These are phyloP conservation scores for Cassiopea andromeda DNA, from an alignment of 30 jellyfish, hydroid and myxozoan genomes.

Conservation along the genomic window DNA sequence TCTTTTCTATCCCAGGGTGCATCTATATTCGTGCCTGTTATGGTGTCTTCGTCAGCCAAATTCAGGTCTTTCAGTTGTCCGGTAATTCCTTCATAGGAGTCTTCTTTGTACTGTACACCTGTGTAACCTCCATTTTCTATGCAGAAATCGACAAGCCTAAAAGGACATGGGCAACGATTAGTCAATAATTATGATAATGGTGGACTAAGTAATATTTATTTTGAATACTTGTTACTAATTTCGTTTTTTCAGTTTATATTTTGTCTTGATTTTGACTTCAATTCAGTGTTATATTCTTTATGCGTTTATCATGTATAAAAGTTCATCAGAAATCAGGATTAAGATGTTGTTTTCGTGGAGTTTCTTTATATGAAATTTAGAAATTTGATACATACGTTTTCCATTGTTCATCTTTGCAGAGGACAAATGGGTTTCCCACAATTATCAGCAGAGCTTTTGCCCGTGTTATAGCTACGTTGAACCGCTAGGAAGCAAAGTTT, in stretches of 20 bases:
- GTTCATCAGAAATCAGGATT: no score
- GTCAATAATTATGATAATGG: no score
- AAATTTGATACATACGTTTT: conserved; percentile 1
- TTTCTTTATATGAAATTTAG: no score
- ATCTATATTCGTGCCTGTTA: neutral
- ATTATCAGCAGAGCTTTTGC: conserved; percentile 77
- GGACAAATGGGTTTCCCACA: conserved; percentile 86
- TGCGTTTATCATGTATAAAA: no score
- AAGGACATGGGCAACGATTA: neutral
- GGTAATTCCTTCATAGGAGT: neutral
- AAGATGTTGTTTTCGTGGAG: no score
- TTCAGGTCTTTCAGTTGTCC: neutral
- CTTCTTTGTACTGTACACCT: conserved; percentile 2
- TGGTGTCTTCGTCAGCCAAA: neutral
- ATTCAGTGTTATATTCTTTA: no score
- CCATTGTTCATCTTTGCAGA: conserved; percentile 13
- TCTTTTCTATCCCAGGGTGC: conserved; percentile 6
- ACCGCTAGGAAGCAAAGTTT: conserved; percentile 11
- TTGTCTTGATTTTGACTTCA: no score
- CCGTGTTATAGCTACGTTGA: conserved; percentile 83
- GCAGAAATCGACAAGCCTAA: conserved; percentile 22
- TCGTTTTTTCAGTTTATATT: no score
- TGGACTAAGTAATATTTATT: no score
- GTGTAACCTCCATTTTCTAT: conserved; percentile 1
- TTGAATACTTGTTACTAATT: no score